A percentile compares a stretch with the other conserved stretches of the same genome.
Conservation (phyloP, 2,888 invertebrate species). For the Hermaeophaga mercurialis region DNA sequence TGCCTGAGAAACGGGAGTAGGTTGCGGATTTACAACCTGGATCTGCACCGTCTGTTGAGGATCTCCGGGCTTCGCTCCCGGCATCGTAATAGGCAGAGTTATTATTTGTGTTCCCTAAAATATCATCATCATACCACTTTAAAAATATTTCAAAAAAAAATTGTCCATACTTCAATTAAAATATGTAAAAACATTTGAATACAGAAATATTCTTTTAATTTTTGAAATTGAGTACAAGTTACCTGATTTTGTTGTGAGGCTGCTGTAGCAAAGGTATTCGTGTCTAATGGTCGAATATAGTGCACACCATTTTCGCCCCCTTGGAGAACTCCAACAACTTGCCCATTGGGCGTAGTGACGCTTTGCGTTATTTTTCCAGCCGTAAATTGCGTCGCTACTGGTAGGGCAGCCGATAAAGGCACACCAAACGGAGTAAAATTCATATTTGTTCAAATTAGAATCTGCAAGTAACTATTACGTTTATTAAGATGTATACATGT, state of each 20-base stretch:
- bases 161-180: too few relatives aligned
- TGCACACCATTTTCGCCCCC: conserved; percentile 76
- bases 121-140: background rate
- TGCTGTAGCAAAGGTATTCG: conserved; percentile 58
- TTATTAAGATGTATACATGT: background rate
- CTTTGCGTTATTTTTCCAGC: conserved; percentile 74
- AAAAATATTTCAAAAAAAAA: too few relatives aligned
- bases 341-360: conserved; percentile 67
- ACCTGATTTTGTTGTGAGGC: conserved; percentile 44
- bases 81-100: conserved; percentile 78
- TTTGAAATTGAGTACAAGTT: too few relatives aligned
- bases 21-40: conserved; percentile 60
- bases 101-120: conserved; percentile 66
- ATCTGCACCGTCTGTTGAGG: conserved; percentile 81
- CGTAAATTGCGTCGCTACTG: conserved; percentile 67
- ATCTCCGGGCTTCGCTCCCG: conserved; percentile 75
- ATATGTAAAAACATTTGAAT: too few relatives aligned
- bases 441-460: conserved; percentile 65
- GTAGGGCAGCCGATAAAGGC: conserved; percentile 62
- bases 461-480: too few relatives aligned
- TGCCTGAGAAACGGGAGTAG: conserved; percentile 50
- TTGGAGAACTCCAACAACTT: conserved; percentile 73
- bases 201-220: too few relatives aligned
- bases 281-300: conserved; percentile 70
- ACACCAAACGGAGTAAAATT: conserved; percentile 78